Conservation (phyloP, 2,113 vertebrate genomes). For the Corydoras sp. region DNA sequence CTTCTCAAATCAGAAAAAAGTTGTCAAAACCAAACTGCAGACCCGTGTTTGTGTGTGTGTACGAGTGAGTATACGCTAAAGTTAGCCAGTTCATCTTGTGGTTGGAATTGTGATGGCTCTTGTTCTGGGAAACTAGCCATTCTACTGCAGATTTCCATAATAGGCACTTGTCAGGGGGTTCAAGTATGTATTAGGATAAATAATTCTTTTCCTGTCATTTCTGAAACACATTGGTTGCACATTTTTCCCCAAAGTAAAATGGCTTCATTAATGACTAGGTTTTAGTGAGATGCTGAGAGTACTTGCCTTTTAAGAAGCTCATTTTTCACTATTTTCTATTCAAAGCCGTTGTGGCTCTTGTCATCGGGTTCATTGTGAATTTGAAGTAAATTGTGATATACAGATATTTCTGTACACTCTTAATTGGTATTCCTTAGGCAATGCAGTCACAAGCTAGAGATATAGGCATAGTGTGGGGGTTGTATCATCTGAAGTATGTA, state of each 20-base stretch:
- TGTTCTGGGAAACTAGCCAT: too few species aligned
- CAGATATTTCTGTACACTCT: background rate
- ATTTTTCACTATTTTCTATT: background rate
- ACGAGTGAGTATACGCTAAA: too few species aligned
- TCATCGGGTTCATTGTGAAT: background rate
- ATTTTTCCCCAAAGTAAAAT: background rate
- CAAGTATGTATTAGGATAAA: background rate
- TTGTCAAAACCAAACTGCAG: too few species aligned
- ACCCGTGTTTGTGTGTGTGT: too few species aligned
- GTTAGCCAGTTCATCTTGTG: too few species aligned
- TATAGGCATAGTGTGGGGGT: background rate
- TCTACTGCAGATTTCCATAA: too few species aligned
- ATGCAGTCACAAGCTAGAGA: background rate
- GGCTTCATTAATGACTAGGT: background rate
- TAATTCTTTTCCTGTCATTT: background rate
- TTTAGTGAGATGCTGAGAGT: background rate
- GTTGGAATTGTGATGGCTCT: too few species aligned
- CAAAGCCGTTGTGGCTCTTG: background rate
- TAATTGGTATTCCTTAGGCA: background rate
- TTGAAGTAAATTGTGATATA: background rate
- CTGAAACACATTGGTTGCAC: background rate
- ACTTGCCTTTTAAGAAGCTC: background rate
- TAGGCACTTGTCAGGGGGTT: too few species aligned
- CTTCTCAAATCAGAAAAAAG: too few species aligned
- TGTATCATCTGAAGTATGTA: background rate